Conservation (phyloP, 2,888 invertebrate genomes). For the Dendrolimus houi region DNA sequence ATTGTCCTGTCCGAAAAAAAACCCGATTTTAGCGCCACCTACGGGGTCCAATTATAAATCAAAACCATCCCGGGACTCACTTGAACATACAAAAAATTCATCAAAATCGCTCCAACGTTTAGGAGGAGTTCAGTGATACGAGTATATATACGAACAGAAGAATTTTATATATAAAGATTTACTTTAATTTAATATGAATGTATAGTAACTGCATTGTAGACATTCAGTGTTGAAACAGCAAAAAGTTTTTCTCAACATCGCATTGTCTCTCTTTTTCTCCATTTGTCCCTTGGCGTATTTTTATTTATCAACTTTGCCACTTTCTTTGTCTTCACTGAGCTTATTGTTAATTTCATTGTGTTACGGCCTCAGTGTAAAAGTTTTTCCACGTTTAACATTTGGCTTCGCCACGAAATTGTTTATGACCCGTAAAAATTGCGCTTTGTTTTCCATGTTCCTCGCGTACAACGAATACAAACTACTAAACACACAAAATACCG, state of each 20-base stretch:
- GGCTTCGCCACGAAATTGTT: constrained; percentile 35
- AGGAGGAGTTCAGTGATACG: too few relatives aligned
- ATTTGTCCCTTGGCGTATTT: constrained; percentile 45
- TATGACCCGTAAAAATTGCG: constrained; percentile 32
- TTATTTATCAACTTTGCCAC: constrained; percentile 44
- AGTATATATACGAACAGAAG: too few relatives aligned
- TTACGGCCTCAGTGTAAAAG: constrained; percentile 32
- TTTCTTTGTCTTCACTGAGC: constrained; percentile 39
- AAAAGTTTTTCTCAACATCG: constrained; percentile 28
- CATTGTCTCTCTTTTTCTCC: constrained; percentile 21
- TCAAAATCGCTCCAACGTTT: too few relatives aligned
- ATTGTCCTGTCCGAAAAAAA: too few relatives aligned
- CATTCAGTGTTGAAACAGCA: constrained; percentile 25
- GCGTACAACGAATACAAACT: background rate
- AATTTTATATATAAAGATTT: too few relatives aligned
- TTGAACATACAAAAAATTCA: too few relatives aligned
- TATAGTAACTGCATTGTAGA: background rate
- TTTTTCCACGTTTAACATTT: constrained; percentile 28
- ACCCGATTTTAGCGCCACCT: too few relatives aligned
- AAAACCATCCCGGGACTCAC: too few relatives aligned
- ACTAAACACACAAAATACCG: too few relatives aligned
- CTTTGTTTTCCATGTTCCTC: constrained; percentile 17
- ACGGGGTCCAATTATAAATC: too few relatives aligned
- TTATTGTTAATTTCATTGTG: constrained; percentile 48
- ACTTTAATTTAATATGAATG: too few relatives aligned